Conservation (phyloP, 1,140 invertebrate species). For the Trichoplusia ni region DNA sequence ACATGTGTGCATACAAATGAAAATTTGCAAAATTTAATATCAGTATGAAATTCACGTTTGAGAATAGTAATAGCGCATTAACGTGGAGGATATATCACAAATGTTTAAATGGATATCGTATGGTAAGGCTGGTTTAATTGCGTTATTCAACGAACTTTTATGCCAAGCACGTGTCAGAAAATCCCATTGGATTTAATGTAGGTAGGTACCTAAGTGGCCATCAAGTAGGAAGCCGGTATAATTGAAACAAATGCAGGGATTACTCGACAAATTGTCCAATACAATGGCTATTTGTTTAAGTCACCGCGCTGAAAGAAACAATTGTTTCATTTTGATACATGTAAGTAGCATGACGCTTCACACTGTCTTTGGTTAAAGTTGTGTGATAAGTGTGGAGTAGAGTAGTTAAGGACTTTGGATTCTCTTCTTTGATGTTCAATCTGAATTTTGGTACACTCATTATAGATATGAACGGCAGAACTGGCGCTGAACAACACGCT, state of each 20-base stretch:
- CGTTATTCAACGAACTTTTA: constrained; percentile 49
- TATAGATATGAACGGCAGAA: too few relatives aligned
- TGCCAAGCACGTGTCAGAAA: constrained; percentile 61
- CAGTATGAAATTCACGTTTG: constrained; percentile 30
- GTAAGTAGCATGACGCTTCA: too few relatives aligned
- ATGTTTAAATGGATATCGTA: constrained; percentile 31
- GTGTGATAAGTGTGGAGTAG: too few relatives aligned
- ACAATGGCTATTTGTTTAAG: constrained; percentile 77
- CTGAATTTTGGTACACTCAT: too few relatives aligned
- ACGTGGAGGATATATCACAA: constrained; percentile 34
- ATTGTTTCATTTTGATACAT: constrained; percentile 64
- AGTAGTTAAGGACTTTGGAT: too few relatives aligned
- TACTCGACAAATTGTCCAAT: constrained; percentile 80
- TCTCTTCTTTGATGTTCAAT: too few relatives aligned
- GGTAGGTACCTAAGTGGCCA: constrained; percentile 62
- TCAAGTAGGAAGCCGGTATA: constrained; percentile 71
- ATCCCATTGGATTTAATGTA: constrained; percentile 68
- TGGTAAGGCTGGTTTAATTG: constrained; percentile 40
- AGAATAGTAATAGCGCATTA: constrained; percentile 45
- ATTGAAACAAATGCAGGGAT: constrained; percentile 80
- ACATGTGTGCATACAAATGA: constrained; percentile 23
- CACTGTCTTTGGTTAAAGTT: too few relatives aligned
- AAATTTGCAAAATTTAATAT: constrained; percentile 10
- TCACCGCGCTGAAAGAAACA: constrained; percentile 59
- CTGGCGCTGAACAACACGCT: too few relatives aligned